Conservation (phyloP, 2,797 vertebrate species). For the Myripristis murdjan region DNA sequence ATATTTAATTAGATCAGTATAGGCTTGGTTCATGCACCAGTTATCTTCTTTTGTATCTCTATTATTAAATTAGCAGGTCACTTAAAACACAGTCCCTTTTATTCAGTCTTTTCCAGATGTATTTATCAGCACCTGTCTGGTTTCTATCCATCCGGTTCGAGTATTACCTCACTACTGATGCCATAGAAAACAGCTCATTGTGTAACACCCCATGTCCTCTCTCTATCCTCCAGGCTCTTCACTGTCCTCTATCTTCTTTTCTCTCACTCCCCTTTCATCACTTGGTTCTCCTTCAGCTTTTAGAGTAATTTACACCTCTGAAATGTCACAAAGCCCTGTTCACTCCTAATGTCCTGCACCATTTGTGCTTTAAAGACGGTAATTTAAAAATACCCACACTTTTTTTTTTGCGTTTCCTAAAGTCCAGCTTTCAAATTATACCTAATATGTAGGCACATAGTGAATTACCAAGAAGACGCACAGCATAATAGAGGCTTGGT, state of each 20-base stretch:
- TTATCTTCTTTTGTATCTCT: neutral
- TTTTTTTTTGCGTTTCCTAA: neutral
- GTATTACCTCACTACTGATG: conserved; percentile 29
- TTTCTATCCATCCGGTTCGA: conserved; percentile 19
- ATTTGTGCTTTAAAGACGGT: conserved; percentile 19
- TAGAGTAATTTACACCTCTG: conserved; percentile 54
- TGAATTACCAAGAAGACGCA: conserved; percentile 23
- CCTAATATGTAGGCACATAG: neutral
- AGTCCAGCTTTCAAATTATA: conserved; percentile 14
- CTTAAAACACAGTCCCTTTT: neutral
- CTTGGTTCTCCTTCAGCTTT: conserved; percentile 26
- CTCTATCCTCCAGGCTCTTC: conserved; percentile 30
- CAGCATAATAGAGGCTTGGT: conserved; percentile 49
- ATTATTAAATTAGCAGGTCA: neutral
- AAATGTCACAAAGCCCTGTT: conserved; percentile 67
- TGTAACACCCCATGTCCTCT: conserved; percentile 9
- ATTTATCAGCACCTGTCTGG: conserved; percentile 23
- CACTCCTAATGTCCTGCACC: conserved; percentile 6
- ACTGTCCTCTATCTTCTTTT: conserved; percentile 22
- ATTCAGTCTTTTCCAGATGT: neutral
- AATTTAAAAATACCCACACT: conserved; percentile 2
- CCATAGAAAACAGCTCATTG: conserved; percentile 32
- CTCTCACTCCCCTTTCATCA: conserved; percentile 19
- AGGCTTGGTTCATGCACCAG: neutral
- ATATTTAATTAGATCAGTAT: neutral